These are phyloP conservation scores for Pangasius larnaudii DNA, from an alignment of 2,797 vertebrate genomes.

Conservation along the genomic window DNA sequence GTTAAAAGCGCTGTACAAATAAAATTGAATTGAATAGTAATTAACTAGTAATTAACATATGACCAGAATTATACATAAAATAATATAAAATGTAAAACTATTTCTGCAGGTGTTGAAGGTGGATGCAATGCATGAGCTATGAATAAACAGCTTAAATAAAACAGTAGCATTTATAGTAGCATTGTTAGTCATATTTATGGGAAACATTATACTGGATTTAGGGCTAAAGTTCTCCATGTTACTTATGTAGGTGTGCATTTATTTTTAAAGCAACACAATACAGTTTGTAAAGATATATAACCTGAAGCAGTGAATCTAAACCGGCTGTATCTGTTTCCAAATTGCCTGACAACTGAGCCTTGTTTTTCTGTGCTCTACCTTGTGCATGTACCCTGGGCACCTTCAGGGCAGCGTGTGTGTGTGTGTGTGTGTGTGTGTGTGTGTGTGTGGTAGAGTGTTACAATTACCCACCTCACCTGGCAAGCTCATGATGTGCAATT, in stretches of 20 bases:
- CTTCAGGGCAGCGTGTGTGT: slow-evolving; percentile 34
- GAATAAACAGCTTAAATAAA: background rate
- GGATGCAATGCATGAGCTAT: background rate
- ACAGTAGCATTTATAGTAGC: background rate
- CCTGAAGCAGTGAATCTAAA: background rate
- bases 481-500: slow-evolving; percentile 68
- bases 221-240: background rate
- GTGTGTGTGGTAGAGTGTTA: background rate
- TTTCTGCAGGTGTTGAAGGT: no score
- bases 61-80: background rate
- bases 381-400: slow-evolving; percentile 44
- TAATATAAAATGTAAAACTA: background rate
- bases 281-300: background rate
- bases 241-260: background rate
- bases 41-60: background rate
- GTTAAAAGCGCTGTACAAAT: background rate
- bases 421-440: slow-evolving; percentile 40
- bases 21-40: background rate
- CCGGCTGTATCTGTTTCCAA: slow-evolving; percentile 10
- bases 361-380: slow-evolving; percentile 39
- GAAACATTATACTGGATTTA: background rate
- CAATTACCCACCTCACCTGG: slow-evolving; percentile 13
- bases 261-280: slow-evolving; percentile 12
- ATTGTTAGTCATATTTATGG: background rate
- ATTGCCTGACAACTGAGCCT: slow-evolving; percentile 33